Evolutionary conservation across 2,888 invertebrate species (phyloP).

Genomic region (Amblyjoppa proteus): DNA sequence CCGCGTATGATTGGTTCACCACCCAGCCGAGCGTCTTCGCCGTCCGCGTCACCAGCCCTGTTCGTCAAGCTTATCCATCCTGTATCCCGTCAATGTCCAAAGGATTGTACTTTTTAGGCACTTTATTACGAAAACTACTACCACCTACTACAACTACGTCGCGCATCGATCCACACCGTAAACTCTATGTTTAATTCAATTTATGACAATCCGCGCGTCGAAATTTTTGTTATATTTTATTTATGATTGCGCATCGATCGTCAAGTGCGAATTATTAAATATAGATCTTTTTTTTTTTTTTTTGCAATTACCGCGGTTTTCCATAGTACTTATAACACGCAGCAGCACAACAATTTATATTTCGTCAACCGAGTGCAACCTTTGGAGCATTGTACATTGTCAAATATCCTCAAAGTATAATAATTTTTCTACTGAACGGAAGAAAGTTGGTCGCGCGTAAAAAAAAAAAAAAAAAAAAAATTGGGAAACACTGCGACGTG

Average conservation of each 20-base stretch:
- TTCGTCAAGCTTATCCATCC: slow-evolving; percentile 82
- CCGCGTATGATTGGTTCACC: slow-evolving; percentile 83
- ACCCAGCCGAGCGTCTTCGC: slow-evolving; percentile 82
- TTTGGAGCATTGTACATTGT: slow-evolving; percentile 44
- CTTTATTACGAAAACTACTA: background rate
- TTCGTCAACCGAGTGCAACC: slow-evolving; percentile 49
- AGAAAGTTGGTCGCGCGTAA: slow-evolving; percentile 22
- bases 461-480: background rate
- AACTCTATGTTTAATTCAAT: slow-evolving; percentile 27
- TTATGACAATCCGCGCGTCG: slow-evolving; percentile 15
- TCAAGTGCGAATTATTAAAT: slow-evolving; percentile 23
- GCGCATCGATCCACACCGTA: slow-evolving; percentile 29
- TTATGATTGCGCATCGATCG: slow-evolving; percentile 35
- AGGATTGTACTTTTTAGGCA: slow-evolving; percentile 69
- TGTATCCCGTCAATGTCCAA: slow-evolving; percentile 72
- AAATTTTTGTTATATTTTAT: background rate
- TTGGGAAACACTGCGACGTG: slow-evolving; percentile 30
- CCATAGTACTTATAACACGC: slow-evolving; percentile 60
- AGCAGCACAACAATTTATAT: slow-evolving; percentile 48
- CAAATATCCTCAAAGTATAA: slow-evolving; percentile 49
- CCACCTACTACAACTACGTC: slow-evolving; percentile 14
- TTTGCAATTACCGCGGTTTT: slow-evolving; percentile 53
- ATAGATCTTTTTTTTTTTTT: slow-evolving; percentile 8
- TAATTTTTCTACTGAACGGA: slow-evolving; percentile 14
- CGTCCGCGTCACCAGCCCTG: slow-evolving; percentile 84